Percentiles rank a stretch among this genome's conserved stretches.
phyloP scores from a whole-genome alignment of 2,797 vertebrate genomes.

The Myoxocephalus aenaeus region DNA sequence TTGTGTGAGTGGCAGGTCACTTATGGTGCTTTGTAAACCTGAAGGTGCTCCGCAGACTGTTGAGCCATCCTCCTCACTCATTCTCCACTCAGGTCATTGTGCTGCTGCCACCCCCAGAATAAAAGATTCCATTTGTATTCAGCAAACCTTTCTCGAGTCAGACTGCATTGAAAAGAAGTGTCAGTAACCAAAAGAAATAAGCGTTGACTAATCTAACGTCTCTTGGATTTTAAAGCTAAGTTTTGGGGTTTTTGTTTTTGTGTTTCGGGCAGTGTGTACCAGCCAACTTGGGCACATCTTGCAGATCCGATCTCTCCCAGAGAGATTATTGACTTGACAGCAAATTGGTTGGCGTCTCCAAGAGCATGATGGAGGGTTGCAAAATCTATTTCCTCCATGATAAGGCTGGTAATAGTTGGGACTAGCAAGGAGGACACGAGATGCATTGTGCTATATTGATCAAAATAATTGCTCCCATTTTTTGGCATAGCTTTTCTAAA shows the following conservation, averaged over 20 bases:
- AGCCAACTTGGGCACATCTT: slow-evolving; percentile 42
- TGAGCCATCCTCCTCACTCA: slow-evolving; percentile 35
- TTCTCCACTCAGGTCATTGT: slow-evolving; percentile 48
- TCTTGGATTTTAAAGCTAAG: slow-evolving; percentile 5
- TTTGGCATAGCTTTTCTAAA: slow-evolving; percentile 35
- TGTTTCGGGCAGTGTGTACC: neutral
- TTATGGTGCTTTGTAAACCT: slow-evolving; percentile 54
- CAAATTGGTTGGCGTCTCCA: slow-evolving; percentile 57
- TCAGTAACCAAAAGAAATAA: slow-evolving; percentile 22
- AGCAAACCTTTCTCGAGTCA: slow-evolving; percentile 27
- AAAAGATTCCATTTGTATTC: slow-evolving; percentile 57
- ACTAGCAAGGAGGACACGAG: slow-evolving; percentile 35
- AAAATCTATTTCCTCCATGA: slow-evolving; percentile 65
- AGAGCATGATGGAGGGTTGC: slow-evolving; percentile 50
- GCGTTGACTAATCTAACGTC: neutral
- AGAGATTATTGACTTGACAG: slow-evolving; percentile 71
- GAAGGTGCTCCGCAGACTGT: slow-evolving; percentile 38
- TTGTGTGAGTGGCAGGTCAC: slow-evolving; percentile 63
- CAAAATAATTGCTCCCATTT: slow-evolving; percentile 61
- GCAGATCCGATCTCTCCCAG: slow-evolving; percentile 41
- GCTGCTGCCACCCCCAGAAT: slow-evolving; percentile 43
- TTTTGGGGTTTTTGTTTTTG: neutral
- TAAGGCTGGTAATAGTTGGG: slow-evolving; percentile 57
- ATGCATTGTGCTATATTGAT: slow-evolving; percentile 67
- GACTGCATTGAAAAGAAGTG: slow-evolving; percentile 21